These are phyloP conservation scores for Pionites leucogaster DNA, from an alignment of 2,113 vertebrate genomes.

Conservation along the genomic window DNA sequence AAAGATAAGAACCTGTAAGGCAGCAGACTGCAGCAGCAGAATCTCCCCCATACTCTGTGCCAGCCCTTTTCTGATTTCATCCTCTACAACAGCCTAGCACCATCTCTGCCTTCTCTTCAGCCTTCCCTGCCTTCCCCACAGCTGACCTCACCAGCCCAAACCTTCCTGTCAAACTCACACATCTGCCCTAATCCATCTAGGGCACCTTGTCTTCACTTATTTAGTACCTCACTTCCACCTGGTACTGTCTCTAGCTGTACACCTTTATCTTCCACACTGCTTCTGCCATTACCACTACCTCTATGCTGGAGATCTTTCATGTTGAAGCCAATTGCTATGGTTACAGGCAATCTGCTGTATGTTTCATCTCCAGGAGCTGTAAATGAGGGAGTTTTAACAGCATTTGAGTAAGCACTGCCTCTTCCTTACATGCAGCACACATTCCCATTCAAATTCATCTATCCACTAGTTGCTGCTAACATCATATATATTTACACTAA, in stretches of 20 bases:
- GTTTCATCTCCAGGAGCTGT: slow-evolving; percentile 67
- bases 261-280: slow-evolving; percentile 59
- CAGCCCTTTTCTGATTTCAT: neutral
- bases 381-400: slow-evolving; percentile 66
- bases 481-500: slow-evolving; percentile 38
- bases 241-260: slow-evolving; percentile 7
- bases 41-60: neutral
- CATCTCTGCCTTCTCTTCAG: neutral
- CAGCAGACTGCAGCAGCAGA: neutral
- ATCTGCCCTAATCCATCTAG: neutral
- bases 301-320: slow-evolving; percentile 66
- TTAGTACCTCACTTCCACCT: slow-evolving; percentile 36
- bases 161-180: neutral
- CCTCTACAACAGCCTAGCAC: neutral
- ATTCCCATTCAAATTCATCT: slow-evolving; percentile 21
- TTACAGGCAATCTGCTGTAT: slow-evolving; percentile 69
- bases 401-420: slow-evolving; percentile 53
- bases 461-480: slow-evolving; percentile 47
- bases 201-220: neutral
- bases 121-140: neutral
- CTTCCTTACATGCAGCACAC: slow-evolving; percentile 5
- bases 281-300: slow-evolving; percentile 66
- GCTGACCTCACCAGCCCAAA: neutral
- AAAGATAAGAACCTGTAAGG: neutral
- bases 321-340: slow-evolving; percentile 65